Percentiles rank a stretch among this genome's conserved stretches.
These are phyloP conservation scores for Periophthalmodon schlosseri DNA, from an alignment of 2,113 vertebrate genomes.

Conservation along the genomic window DNA sequence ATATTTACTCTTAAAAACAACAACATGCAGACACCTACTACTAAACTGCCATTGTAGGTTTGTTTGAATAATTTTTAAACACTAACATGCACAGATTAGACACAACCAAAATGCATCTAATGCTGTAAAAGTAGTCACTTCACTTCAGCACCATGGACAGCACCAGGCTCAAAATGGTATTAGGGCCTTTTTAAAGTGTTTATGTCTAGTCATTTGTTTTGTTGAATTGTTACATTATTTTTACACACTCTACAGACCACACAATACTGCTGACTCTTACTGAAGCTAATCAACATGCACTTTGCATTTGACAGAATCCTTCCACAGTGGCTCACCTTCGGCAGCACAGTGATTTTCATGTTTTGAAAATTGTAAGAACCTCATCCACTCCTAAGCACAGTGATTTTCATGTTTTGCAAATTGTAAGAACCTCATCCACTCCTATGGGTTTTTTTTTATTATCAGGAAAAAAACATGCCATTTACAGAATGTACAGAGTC, in stretches of 20 bases:
- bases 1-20: background rate
- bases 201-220: background rate
- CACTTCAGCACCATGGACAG: constrained; percentile 58
- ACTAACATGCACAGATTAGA: background rate
- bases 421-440: background rate
- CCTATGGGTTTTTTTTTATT: background rate
- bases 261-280: background rate
- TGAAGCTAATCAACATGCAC: background rate
- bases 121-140: background rate
- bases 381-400: background rate
- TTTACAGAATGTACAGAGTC: background rate
- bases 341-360: background rate
- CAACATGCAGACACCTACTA: background rate
- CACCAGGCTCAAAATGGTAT: background rate
- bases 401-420: background rate
- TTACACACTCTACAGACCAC: background rate
- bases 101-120: background rate
- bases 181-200: background rate
- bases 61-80: background rate
- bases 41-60: background rate
- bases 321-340: background rate
- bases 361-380: background rate
- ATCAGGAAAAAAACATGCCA: background rate
- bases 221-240: background rate
- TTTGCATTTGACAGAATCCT: background rate